Base-by-base conservation (phyloP, 2,888 invertebrate species). In the Tortricodes alternella region DNA sequence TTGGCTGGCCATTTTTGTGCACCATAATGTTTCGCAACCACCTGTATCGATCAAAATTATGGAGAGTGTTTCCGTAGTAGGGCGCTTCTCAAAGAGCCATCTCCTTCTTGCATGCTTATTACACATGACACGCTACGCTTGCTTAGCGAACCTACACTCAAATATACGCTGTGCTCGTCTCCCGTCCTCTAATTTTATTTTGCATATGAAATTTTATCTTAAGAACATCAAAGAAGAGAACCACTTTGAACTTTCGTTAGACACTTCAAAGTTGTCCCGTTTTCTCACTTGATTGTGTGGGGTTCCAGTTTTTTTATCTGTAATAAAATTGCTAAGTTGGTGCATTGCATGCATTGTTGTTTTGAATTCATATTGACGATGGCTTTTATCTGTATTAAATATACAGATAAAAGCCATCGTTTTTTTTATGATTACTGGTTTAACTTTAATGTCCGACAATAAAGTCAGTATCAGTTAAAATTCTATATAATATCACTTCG, bases 151-250 rank as follows among this genome's bases (percentile, higher is more conserved):
- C 68, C 44, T 50, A 58, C 68, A 68, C 67, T 67, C 32, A 29
- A 34, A 38, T 53, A 38, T 55, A 35, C 67, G 55, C 56, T 46
- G 23, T 66, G 59, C 58, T 37, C 64, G 63, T 48, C 66, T 64
- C 68, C 64, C 63, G 55, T 72, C 69, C 75, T 78, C 72, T 81
- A 80, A 82, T 82, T 79, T 82, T 77, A 80, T 81, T 80, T 80
- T 77, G 73, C 76, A 76, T 80, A 73, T 77, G 79, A 81, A 80
- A 80, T 79, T 78, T 77, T 78, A 80, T 80, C 78, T 76, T 63
- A 62, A 58, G 69, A 71, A 79, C 78, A 78, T 80, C 78, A 83
- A 80, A 81, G 76, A 66, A 67, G 58, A 58, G 46, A 58, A 62
- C 67, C 67, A 69, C 76, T 77, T 78, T 78, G 74, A 77, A 70